phyloP scores from a whole-genome alignment of 2,888 invertebrate genomes.

The Halocaridina rubra region DNA sequence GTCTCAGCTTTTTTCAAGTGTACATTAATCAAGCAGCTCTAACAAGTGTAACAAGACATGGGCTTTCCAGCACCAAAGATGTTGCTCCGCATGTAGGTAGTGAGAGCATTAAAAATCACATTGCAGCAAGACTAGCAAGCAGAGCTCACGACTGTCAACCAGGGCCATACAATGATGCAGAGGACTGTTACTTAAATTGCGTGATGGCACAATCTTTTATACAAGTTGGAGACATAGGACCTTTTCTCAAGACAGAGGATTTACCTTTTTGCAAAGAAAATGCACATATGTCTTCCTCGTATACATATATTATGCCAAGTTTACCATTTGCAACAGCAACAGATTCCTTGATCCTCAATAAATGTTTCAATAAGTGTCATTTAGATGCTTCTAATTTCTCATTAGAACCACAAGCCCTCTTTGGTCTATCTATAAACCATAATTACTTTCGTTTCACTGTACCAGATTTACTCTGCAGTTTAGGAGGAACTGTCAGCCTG shows the following conservation, averaged over 20 bases:
- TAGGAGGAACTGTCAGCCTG: slow-evolving; percentile 30
- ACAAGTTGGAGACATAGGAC: slow-evolving; percentile 20
- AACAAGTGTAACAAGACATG: not conserved
- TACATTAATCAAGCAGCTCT: slow-evolving; percentile 5
- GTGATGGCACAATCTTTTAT: slow-evolving; percentile 13
- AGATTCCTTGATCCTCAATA: slow-evolving; percentile 1
- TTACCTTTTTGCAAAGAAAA: slow-evolving; percentile 17
- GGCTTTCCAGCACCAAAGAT: not conserved
- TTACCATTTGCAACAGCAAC: slow-evolving; percentile 23
- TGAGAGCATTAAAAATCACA: not conserved
- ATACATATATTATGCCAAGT: slow-evolving; percentile 26
- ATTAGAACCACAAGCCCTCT: not conserved
- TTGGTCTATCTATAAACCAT: slow-evolving; percentile 4
- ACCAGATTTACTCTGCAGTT: slow-evolving; percentile 18
- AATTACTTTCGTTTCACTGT: slow-evolving; percentile 24
- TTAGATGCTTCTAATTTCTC: not conserved
- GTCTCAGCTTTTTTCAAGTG: not conserved
- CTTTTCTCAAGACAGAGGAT: slow-evolving; percentile 27
- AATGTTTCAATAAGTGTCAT: not conserved
- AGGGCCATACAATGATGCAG: not conserved
- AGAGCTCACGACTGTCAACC: slow-evolving; percentile 31
- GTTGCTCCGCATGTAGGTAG: not conserved
- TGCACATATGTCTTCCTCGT: not conserved
- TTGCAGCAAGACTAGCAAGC: slow-evolving; percentile 34
- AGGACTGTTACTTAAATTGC: slow-evolving; percentile 22